phyloP scores from a whole-genome alignment of 2,113 vertebrate species.

The Pangasianodon gigas region DNA sequence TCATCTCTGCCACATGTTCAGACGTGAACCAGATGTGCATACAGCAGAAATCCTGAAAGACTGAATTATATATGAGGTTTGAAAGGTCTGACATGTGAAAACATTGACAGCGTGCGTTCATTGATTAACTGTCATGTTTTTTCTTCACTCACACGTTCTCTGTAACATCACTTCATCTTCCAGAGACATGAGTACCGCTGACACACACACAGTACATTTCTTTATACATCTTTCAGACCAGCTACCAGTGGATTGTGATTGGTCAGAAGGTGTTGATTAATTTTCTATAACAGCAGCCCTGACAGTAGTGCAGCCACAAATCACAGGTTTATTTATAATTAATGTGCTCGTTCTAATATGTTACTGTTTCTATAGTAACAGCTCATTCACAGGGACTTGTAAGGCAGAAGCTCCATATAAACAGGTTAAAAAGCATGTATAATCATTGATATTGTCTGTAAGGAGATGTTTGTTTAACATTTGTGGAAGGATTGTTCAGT shows the following conservation, averaged over 20 bases:
- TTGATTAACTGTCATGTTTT: conserved; percentile 9
- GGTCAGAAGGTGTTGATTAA: not conserved
- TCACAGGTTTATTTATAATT: not conserved
- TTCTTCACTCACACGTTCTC: not conserved
- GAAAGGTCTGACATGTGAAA: not conserved
- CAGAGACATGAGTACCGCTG: not conserved
- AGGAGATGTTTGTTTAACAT: not conserved
- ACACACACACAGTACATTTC: not conserved
- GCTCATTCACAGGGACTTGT: not conserved
- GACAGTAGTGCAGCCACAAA: not conserved
- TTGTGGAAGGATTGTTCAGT: not conserved
- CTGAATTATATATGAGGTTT: not conserved
- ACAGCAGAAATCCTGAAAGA: not conserved
- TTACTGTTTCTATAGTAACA: not conserved
- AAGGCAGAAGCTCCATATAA: not conserved
- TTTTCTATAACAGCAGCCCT: not conserved
- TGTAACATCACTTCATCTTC: not conserved
- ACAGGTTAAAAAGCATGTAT: not conserved
- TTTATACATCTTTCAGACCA: not conserved
- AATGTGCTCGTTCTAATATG: not conserved
- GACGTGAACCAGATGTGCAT: not conserved
- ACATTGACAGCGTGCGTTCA: not conserved
- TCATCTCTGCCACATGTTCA: not conserved
- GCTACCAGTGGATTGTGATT: not conserved
- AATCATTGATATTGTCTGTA: not conserved